These are phyloP conservation scores for Cherax quadricarinatus DNA, from an alignment of 1,140 invertebrate species.

Conservation along the genomic window DNA sequence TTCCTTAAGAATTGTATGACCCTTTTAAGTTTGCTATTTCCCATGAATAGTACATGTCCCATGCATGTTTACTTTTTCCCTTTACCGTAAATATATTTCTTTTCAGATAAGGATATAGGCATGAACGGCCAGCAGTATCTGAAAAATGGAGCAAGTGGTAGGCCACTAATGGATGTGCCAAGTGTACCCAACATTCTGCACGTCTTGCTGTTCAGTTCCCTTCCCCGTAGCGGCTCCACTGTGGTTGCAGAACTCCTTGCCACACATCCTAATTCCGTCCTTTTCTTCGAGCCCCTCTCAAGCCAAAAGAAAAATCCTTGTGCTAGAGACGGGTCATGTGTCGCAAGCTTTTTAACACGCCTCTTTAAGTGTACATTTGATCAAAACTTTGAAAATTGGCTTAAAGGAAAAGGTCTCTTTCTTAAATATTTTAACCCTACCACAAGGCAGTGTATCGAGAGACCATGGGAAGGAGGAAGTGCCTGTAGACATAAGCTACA, in stretches of 20 bases:
- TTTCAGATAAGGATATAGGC: not conserved
- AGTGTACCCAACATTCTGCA: not conserved
- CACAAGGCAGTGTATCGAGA: not conserved
- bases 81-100: not conserved
- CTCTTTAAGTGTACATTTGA: slow-evolving; percentile 30
- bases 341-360: not conserved
- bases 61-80: too few species aligned
- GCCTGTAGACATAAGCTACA: not conserved
- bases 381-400: slow-evolving; percentile 16
- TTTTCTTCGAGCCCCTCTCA: slow-evolving; percentile 36
- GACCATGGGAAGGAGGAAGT: not conserved
- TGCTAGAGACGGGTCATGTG: not conserved
- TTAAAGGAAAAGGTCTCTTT: slow-evolving; percentile 16
- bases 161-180: not conserved
- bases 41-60: too few species aligned
- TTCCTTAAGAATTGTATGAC: too few species aligned
- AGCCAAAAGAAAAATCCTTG: not conserved
- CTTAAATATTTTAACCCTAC: not conserved
- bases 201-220: slow-evolving; percentile 1
- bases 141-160: not conserved
- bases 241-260: slow-evolving; percentile 22
- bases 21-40: too few species aligned
- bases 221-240: slow-evolving; percentile 16
- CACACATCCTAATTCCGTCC: slow-evolving; percentile 18
- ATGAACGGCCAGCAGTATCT: not conserved